Base-by-base conservation (phyloP, 2,888 invertebrate genomes). In the Cerceris rybyensis region DNA sequence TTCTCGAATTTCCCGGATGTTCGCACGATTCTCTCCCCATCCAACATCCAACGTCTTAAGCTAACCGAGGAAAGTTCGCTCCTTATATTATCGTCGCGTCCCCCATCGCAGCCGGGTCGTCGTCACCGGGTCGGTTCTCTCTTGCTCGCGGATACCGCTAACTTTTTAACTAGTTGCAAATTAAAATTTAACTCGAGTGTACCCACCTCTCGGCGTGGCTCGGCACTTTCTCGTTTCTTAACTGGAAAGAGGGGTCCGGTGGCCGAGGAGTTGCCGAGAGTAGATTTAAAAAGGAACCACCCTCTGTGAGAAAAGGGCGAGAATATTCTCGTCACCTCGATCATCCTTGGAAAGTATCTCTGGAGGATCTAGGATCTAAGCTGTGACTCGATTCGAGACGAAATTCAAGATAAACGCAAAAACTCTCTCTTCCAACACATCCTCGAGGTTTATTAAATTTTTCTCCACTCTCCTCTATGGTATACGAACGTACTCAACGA, bases 111-210 rank as follows among this genome's bases (percentile, higher is more conserved):
- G 13, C 49, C 43, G 61, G 46, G 11, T 16, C 55, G 16, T 16
- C 55, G 55, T 16, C 55, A 52, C 52, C 52, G 52, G 9, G 9
- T 11, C n/a, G 9, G 7, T 8, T 8, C 67, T 68, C 54, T 63
- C 76, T 46, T 78, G 69, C 66, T 68, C 64, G 75, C 81, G 68
- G 64, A 60, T 52, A 58, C 43, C 69, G 81, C 88, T 87, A 89
- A 89, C 89, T 89, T 89, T 88, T 87, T 87, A 89, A 89, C 88
- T 88, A 86, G 87, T 88, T 89, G 88, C 89, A 87, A 89, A 88
- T 89, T 88, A 87, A 89, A 89, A 88, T 89, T 88, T 88, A 89
- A 87, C 86, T 88, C 84, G 80, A 79, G 81, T 77, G 70, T 59
- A 70, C 72, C 73, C 67, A 60, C 74, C 75, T 59, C 65, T 70